Conservation (phyloP, 2,797 vertebrate genomes). For the Pseudochirops corinnae region DNA sequence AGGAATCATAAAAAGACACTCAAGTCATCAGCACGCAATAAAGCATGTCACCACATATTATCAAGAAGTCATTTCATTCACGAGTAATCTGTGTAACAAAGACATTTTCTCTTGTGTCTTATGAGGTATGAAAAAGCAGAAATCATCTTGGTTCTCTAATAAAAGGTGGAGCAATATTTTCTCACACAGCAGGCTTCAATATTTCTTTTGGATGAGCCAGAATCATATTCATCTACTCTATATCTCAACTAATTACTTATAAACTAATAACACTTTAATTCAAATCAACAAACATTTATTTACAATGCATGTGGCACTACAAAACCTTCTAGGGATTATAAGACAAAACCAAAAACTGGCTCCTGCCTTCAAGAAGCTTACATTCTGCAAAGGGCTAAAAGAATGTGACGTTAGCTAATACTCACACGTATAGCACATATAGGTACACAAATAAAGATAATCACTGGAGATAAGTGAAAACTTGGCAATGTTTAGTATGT, state of each 20-base stretch:
- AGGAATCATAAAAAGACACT: background rate
- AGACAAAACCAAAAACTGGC: background rate
- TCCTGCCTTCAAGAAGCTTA: background rate
- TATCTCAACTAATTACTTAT: slow-evolving; percentile 11
- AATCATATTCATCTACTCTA: slow-evolving; percentile 33
- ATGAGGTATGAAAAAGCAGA: slow-evolving; percentile 6
- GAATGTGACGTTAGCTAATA: background rate
- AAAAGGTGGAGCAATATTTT: background rate
- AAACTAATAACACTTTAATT: slow-evolving; percentile 14
- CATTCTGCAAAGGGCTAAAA: background rate
- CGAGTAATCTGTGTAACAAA: background rate
- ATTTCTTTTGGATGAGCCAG: slow-evolving; percentile 3
- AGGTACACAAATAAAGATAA: background rate
- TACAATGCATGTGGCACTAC: background rate
- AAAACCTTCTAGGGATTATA: background rate
- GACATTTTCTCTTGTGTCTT: slow-evolving; percentile 4
- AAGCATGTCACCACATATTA: background rate
- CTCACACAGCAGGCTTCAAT: background rate
- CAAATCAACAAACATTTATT: background rate
- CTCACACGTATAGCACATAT: background rate
- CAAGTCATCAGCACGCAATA: slow-evolving; percentile 4
- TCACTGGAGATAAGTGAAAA: background rate
- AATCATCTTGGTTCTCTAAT: slow-evolving; percentile 5
- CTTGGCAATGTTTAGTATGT: background rate
- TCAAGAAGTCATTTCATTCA: slow-evolving; percentile 14